phyloP scores from a whole-genome alignment of 2,888 invertebrate genomes.

The Diplolepis rosae region DNA sequence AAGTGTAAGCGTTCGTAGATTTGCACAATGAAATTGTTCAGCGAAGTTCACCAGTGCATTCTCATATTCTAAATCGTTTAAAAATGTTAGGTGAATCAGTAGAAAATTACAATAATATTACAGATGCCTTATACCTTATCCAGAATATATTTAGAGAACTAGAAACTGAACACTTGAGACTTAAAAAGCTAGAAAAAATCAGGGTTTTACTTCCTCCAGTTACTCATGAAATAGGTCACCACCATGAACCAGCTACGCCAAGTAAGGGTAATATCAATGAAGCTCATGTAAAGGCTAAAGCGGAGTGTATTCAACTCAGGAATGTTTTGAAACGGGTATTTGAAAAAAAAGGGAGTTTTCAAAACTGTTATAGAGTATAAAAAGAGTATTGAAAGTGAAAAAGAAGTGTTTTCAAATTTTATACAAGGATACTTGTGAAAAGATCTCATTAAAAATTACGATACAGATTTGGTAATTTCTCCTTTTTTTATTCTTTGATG shows the following conservation, averaged over 20 bases:
- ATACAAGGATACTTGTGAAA: conserved; percentile 20
- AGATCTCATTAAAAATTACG: background rate
- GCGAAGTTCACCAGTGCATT: background rate
- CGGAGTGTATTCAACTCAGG: conserved; percentile 36
- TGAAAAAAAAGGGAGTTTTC: conserved; percentile 28
- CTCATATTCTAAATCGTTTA: background rate
- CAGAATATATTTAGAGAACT: background rate
- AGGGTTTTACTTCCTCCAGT: conserved; percentile 17
- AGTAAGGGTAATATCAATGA: conserved; percentile 20
- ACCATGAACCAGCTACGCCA: background rate
- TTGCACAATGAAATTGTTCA: background rate
- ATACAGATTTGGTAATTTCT: conserved; percentile 16
- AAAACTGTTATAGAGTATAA: conserved; percentile 16
- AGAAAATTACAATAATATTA: background rate
- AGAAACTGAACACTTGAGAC: conserved; percentile 31
- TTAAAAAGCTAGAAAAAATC: conserved; percentile 18
- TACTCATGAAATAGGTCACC: conserved; percentile 4
- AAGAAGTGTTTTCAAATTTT: background rate
- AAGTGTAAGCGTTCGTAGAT: background rate
- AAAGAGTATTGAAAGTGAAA: conserved; percentile 26
- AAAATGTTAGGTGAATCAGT: background rate
- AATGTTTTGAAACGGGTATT: conserved; percentile 38
- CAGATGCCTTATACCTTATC: background rate
- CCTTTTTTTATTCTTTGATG: conserved; percentile 36
- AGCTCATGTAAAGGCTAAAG: conserved; percentile 15